phyloP scores from a whole-genome alignment of 2,113 vertebrate genomes.

The Anser cygnoides region DNA sequence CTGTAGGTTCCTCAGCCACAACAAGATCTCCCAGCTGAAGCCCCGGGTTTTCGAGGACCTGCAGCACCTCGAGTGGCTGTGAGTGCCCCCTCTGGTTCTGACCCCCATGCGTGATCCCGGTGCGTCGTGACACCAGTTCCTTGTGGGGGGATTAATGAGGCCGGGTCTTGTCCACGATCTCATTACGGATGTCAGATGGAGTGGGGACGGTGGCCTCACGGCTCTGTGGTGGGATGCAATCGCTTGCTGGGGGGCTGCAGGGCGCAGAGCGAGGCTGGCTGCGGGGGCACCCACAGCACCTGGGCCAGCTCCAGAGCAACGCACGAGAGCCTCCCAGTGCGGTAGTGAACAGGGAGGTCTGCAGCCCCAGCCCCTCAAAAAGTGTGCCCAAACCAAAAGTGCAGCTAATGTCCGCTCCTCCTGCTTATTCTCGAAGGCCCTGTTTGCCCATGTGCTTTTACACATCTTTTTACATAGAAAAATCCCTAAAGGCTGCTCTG shows the following conservation, averaged over 20 bases:
- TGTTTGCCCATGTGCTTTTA: background rate
- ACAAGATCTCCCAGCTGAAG: conserved; percentile 62
- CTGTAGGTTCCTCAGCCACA: conserved; percentile 73
- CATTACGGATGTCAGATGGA: background rate
- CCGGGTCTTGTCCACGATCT: too few relatives aligned
- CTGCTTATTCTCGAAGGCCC: background rate
- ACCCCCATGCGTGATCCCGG: too few relatives aligned
- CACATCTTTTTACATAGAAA: background rate
- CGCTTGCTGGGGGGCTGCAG: too few relatives aligned
- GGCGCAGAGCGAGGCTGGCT: rapidly evolving
- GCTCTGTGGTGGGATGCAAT: background rate
- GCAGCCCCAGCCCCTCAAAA: background rate
- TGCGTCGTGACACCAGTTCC: background rate
- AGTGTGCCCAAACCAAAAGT: background rate
- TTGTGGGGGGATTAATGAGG: background rate
- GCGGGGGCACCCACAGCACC: background rate
- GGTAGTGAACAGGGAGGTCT: background rate
- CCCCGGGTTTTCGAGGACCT: conserved; percentile 66
- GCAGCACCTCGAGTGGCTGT: conserved; percentile 70
- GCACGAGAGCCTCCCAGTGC: background rate
- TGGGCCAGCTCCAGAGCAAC: rapidly evolving
- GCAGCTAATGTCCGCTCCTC: background rate
- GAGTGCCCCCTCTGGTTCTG: background rate
- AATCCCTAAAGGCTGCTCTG: background rate
- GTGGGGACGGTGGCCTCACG: background rate